Conservation (phyloP, 2,797 vertebrate species). For the Callimico goeldii region DNA sequence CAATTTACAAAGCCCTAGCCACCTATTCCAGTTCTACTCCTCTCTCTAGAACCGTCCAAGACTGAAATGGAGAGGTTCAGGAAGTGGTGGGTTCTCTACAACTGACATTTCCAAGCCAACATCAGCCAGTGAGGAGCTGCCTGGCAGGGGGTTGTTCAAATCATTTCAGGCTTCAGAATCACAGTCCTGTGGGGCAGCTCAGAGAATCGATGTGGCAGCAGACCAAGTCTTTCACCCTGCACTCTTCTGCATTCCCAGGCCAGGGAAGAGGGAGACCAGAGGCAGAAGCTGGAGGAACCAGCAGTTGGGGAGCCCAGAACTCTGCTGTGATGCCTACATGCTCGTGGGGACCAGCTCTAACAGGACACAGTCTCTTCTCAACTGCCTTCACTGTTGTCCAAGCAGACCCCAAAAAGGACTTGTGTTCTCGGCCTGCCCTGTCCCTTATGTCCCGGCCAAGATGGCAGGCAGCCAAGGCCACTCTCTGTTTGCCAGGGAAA, state of each 20-base stretch:
- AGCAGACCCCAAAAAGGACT: neutral
- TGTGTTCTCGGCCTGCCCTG: neutral
- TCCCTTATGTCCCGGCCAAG: neutral
- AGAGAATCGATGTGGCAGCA: neutral
- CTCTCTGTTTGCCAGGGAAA: neutral
- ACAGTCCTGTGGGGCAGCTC: neutral
- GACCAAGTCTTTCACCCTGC: neutral
- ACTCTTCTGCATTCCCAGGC: neutral
- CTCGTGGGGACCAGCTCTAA: neutral
- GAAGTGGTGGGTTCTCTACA: neutral
- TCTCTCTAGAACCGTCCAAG: slow-evolving; percentile 45
- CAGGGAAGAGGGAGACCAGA: neutral
- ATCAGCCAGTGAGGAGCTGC: neutral
- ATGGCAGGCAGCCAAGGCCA: neutral
- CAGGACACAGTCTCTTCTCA: neutral
- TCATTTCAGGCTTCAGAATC: neutral
- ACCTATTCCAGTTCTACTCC: slow-evolving; percentile 19
- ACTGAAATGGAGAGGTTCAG: neutral
- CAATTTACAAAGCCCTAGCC: neutral
- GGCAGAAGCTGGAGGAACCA: neutral
- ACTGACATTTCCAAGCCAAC: neutral
- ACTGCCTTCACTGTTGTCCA: neutral
- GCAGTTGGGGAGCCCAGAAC: neutral
- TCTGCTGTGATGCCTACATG: neutral
- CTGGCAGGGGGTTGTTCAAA: neutral